Evolutionary conservation across 2,113 vertebrate species (phyloP).

Genomic region (Nycticryphes semicollaris): DNA sequence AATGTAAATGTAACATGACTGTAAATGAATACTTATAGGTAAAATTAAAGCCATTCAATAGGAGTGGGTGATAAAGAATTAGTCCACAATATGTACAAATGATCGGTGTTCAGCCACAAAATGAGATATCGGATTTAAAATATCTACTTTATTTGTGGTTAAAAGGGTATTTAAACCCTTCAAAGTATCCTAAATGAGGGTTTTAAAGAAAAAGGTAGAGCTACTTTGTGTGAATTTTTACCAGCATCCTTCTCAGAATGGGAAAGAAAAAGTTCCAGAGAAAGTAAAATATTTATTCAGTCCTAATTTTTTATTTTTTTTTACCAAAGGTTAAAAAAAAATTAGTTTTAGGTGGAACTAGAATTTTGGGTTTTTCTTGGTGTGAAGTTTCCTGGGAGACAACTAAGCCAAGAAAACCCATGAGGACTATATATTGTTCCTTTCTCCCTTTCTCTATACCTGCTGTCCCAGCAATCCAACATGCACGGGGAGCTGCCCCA

Average conservation of each 20-base stretch:
- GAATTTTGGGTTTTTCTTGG: neutral
- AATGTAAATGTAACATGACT: neutral
- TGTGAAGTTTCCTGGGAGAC: neutral
- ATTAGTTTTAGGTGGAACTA: neutral
- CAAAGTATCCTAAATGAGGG: neutral
- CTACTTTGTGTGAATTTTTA: neutral
- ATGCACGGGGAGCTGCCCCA: rapidly evolving
- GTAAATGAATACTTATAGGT: neutral
- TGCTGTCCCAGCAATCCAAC: neutral
- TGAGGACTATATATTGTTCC: neutral
- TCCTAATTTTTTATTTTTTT: neutral
- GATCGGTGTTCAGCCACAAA: neutral
- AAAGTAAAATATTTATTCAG: neutral
- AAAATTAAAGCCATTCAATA: neutral
- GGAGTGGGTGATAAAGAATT: neutral
- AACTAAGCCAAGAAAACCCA: neutral
- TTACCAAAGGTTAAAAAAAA: neutral
- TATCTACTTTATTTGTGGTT: neutral
- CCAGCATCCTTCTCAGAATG: neutral
- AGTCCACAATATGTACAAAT: neutral
- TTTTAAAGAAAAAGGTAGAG: neutral
- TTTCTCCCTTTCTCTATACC: neutral
- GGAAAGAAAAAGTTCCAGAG: neutral
- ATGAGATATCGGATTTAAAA: neutral
- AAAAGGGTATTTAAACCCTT: neutral